phyloP scores from a whole-genome alignment of 2,797 vertebrate species.

The Sebastes oblongus region DNA sequence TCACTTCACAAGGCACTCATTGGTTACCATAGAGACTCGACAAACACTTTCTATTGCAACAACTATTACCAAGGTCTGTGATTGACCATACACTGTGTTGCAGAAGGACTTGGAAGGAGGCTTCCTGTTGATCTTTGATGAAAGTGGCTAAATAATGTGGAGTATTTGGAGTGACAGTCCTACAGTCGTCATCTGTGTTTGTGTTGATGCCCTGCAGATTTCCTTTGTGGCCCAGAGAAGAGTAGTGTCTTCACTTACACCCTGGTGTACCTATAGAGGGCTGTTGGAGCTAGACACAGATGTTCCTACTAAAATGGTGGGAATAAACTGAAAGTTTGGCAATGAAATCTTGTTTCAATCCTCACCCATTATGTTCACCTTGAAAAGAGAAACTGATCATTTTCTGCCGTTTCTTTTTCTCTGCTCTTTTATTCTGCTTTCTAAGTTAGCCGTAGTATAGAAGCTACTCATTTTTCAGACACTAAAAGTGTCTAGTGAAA shows the following conservation, averaged over 20 bases:
- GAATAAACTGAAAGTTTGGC: no score
- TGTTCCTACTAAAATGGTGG: background rate
- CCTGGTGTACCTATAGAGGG: background rate
- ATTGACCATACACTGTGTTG: background rate
- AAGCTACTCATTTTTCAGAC: background rate
- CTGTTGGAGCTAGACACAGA: background rate
- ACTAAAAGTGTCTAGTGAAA: background rate
- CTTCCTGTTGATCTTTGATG: background rate
- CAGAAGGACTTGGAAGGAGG: background rate
- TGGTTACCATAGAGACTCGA: conserved; percentile 6
- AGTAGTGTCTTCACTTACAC: background rate
- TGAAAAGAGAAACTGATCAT: background rate
- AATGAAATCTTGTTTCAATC: background rate
- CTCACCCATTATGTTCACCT: background rate
- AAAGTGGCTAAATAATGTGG: background rate
- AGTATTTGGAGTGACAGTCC: background rate
- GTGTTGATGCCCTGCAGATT: background rate
- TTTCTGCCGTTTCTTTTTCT: background rate
- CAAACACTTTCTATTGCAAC: background rate
- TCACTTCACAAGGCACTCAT: background rate
- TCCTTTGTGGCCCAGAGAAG: background rate
- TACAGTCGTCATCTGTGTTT: background rate
- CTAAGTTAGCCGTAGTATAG: background rate
- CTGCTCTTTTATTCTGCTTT: background rate
- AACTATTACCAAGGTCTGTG: background rate